phyloP scores from a whole-genome alignment of 2,797 vertebrate species.

The Micromesistius poutassou region DNA sequence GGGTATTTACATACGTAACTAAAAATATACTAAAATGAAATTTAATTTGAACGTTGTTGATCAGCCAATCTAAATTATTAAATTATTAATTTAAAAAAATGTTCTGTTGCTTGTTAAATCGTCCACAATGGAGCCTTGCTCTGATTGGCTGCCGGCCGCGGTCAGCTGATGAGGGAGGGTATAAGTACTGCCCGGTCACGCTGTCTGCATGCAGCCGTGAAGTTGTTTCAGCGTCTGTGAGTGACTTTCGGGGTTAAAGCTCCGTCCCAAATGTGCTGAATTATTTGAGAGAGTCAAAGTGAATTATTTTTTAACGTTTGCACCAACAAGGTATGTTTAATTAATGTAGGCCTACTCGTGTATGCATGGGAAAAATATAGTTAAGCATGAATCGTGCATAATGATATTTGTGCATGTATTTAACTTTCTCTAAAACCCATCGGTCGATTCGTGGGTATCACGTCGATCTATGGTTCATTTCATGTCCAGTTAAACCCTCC shows the following conservation, averaged over 20 bases:
- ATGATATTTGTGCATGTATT: not conserved
- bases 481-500: constrained; percentile 20
- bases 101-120: not conserved
- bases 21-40: not conserved
- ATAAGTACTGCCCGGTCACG: not conserved
- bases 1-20: not conserved
- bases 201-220: constrained; percentile 3
- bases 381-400: too few species aligned
- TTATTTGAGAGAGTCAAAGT: constrained; percentile 32
- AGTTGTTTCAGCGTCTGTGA: constrained; percentile 19
- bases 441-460: not conserved
- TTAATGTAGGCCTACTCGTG: not conserved
- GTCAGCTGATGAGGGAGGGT: not conserved
- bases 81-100: not conserved
- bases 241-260: too few species aligned
- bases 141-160: not conserved
- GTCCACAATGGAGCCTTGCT: not conserved
- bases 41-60: not conserved
- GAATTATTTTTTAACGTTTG: constrained; percentile 31
- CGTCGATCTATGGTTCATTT: not conserved
- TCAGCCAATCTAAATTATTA: not conserved
- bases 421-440: not conserved
- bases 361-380: too few species aligned
- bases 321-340: constrained; percentile 53
- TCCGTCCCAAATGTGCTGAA: not conserved